A percentile compares a stretch with the other conserved stretches of the same genome.
phyloP scores from a whole-genome alignment of 2,888 invertebrate genomes.

The Drosophila anomalata region DNA sequence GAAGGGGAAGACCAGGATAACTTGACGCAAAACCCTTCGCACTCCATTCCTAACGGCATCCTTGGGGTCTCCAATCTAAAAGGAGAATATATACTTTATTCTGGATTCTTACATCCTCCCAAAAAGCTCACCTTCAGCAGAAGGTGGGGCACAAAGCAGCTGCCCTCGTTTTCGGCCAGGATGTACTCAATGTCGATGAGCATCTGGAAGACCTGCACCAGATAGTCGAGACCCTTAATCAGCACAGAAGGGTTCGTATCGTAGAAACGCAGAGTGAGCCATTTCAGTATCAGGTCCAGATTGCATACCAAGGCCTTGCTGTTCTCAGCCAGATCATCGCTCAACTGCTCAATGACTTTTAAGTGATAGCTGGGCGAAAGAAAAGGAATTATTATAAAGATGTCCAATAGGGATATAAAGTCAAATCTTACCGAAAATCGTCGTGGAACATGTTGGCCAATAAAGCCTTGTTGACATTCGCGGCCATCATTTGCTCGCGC shows the following conservation, averaged over 20 bases:
- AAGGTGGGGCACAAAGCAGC: constrained; percentile 97
- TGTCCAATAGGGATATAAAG: not conserved
- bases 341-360: constrained; percentile 96
- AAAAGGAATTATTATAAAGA: not conserved
- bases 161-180: constrained; percentile 95
- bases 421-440: constrained; percentile 90
- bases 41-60: constrained; percentile 97
- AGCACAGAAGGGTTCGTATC: constrained; percentile 99
- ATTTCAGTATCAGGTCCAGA: constrained; percentile 97
- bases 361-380: constrained; percentile 91
- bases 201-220: constrained; percentile 92
- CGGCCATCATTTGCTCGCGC: constrained; percentile 94
- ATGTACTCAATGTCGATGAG: constrained; percentile 92
- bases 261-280: constrained; percentile 98
- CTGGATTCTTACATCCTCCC: not conserved
- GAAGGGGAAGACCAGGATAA: constrained; percentile 93
- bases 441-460: constrained; percentile 96
- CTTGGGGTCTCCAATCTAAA: constrained; percentile 97
- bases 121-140: constrained; percentile 90
- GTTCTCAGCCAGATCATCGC: constrained; percentile 92
- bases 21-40: constrained; percentile 92
- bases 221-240: constrained; percentile 96
- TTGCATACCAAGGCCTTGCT: constrained; percentile 93
- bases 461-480: constrained; percentile 93
- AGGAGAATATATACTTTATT: not conserved